Conservation (phyloP, 1,140 invertebrate species). For the Bombus superbus region DNA sequence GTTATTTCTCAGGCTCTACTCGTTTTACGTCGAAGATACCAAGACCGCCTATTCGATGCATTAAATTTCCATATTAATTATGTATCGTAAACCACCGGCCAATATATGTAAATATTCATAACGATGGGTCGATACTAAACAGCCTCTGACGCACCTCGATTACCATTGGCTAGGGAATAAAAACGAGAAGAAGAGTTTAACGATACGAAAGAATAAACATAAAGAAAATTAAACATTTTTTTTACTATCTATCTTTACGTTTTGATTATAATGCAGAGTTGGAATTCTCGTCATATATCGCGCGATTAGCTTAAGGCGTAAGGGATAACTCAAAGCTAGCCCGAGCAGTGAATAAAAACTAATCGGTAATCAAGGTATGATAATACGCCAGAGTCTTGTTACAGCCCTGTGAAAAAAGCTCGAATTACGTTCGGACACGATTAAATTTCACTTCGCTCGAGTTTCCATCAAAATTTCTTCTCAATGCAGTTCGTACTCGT, state of each 20-base stretch:
- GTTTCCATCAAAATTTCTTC: background rate
- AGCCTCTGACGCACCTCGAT: background rate
- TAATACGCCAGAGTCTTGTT: too few relatives aligned
- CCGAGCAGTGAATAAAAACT: background rate
- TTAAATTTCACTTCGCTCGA: background rate
- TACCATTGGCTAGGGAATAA: background rate
- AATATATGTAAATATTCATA: conserved; percentile 5
- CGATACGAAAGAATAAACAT: background rate
- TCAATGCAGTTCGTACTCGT: background rate
- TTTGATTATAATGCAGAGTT: background rate
- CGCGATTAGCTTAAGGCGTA: background rate
- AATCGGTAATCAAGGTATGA: too few relatives aligned
- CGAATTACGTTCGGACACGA: background rate
- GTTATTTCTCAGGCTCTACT: too few relatives aligned
- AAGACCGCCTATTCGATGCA: background rate
- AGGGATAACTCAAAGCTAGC: background rate
- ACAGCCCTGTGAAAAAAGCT: too few relatives aligned
- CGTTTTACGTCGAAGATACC: background rate
- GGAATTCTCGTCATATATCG: background rate
- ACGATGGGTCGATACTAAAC: background rate
- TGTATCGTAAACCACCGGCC: background rate
- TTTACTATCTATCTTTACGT: background rate
- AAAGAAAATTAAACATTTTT: background rate
- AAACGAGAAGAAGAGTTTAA: too few relatives aligned
- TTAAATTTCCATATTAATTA: conserved; percentile 18